Percentiles rank a stretch among this genome's conserved stretches.
These are phyloP conservation scores for Nemapogon koenigi DNA, from an alignment of 2,888 invertebrate species.

Conservation along the genomic window DNA sequence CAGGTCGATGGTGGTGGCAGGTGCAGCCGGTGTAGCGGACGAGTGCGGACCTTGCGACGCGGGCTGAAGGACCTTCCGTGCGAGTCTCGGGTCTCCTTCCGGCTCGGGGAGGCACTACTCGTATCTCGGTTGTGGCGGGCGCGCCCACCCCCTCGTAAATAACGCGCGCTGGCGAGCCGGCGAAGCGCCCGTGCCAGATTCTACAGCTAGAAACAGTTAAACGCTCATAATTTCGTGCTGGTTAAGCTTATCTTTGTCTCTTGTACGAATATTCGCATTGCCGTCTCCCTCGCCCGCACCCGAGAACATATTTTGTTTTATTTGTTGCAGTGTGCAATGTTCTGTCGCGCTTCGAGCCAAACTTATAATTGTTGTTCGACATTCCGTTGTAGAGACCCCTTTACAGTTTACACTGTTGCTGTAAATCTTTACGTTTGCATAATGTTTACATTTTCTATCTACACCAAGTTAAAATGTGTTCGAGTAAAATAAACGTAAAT, in stretches of 20 bases:
- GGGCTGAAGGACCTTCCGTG: too few species aligned
- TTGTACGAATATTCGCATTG: slow-evolving; percentile 56
- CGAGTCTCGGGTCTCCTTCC: slow-evolving; percentile 21
- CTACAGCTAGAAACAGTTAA: slow-evolving; percentile 66
- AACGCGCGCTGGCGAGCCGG: slow-evolving; percentile 63
- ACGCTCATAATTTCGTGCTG: slow-evolving; percentile 65
- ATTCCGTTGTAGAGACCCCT: slow-evolving; percentile 43
- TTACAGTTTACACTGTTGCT: slow-evolving; percentile 40
- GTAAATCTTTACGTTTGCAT: background rate
- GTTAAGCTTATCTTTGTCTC: slow-evolving; percentile 66
- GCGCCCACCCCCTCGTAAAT: slow-evolving; percentile 58
- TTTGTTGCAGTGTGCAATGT: slow-evolving; percentile 52
- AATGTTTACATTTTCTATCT: background rate
- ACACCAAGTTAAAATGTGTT: too few species aligned
- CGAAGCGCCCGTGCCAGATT: slow-evolving; percentile 65
- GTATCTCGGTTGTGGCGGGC: slow-evolving; percentile 49
- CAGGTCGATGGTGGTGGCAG: slow-evolving; percentile 37
- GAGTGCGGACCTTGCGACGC: slow-evolving; percentile 22
- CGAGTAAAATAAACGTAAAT: slow-evolving; percentile 39
- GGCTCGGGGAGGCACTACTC: slow-evolving; percentile 54
- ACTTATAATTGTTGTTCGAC: slow-evolving; percentile 63
- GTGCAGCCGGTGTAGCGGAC: slow-evolving; percentile 20
- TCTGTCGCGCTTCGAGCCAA: slow-evolving; percentile 51
- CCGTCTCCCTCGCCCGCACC: slow-evolving; percentile 53
- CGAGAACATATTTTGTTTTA: slow-evolving; percentile 51